These are phyloP conservation scores for Sinotaia quadrata DNA, from an alignment of 2,888 invertebrate genomes.

Conservation along the genomic window DNA sequence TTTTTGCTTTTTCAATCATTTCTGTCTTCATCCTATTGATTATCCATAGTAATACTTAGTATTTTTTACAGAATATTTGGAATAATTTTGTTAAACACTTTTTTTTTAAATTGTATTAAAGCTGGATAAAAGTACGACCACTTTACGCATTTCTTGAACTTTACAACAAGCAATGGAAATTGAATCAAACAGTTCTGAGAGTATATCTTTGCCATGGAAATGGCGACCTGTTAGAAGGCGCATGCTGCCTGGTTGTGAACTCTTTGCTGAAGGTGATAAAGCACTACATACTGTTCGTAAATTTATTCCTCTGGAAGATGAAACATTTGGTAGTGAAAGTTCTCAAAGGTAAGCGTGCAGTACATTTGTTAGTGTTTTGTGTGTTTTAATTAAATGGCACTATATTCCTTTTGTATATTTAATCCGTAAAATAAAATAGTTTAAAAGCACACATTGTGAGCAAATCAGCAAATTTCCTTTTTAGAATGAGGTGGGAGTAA, in stretches of 20 bases:
- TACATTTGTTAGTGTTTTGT: neutral
- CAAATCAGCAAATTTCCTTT: too few relatives aligned
- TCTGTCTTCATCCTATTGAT: too few relatives aligned
- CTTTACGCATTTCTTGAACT: neutral
- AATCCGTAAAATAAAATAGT: too few relatives aligned
- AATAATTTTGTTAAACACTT: too few relatives aligned
- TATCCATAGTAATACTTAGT: too few relatives aligned
- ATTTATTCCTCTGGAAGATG: slow-evolving; percentile 42
- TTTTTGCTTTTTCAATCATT: too few relatives aligned
- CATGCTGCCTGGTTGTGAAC: slow-evolving; percentile 71
- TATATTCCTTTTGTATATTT: neutral
- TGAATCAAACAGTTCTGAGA: neutral
- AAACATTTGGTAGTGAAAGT: neutral
- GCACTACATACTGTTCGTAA: slow-evolving; percentile 44
- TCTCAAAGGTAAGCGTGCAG: neutral
- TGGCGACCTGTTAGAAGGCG: slow-evolving; percentile 25
- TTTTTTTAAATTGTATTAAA: too few relatives aligned
- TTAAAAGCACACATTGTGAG: too few relatives aligned
- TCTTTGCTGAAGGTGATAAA: slow-evolving; percentile 74
- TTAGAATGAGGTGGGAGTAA: too few relatives aligned
- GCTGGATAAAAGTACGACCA: too few relatives aligned
- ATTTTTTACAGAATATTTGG: too few relatives aligned
- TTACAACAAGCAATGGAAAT: neutral
- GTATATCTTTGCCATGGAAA: slow-evolving; percentile 17
- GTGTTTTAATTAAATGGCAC: neutral